Evolutionary conservation across 2,888 invertebrate species (phyloP).

Genomic region (Orthosia gothica): DNA sequence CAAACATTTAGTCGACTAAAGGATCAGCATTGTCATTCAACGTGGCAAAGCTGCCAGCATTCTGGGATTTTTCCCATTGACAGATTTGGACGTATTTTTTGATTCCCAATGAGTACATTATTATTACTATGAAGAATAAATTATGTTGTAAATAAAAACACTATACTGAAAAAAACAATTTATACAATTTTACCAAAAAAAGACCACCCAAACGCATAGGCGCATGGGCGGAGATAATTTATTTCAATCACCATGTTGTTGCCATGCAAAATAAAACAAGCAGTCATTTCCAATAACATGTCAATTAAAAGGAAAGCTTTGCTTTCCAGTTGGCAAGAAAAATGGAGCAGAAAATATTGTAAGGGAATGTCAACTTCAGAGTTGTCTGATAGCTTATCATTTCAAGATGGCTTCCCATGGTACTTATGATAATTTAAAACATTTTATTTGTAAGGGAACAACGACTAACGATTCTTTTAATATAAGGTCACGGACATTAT

Average conservation of each 20-base stretch:
- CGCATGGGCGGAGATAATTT: neutral
- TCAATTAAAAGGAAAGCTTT: neutral
- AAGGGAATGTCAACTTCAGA: constrained; percentile 4
- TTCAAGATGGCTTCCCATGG: constrained; percentile 5
- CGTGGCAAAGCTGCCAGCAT: no score
- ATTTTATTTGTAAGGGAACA: constrained; percentile 8
- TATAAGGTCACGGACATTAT: constrained; percentile 40
- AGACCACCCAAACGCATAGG: no score
- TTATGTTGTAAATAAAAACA: no score
- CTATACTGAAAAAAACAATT: no score
- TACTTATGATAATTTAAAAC: constrained; percentile 9
- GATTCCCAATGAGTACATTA: no score
- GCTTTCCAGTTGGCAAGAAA: neutral
- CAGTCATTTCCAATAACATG: neutral
- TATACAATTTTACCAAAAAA: no score
- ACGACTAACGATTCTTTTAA: constrained; percentile 2
- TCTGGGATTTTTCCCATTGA: no score
- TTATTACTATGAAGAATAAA: no score
- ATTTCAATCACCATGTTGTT: neutral
- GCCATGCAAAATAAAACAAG: constrained; percentile 3
- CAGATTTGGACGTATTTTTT: no score
- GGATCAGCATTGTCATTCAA: no score
- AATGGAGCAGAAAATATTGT: neutral
- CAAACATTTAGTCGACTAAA: no score
- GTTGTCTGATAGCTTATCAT: constrained; percentile 15